Conservation (phyloP, 2,113 vertebrate genomes). For the Cephalophus harveyi region DNA sequence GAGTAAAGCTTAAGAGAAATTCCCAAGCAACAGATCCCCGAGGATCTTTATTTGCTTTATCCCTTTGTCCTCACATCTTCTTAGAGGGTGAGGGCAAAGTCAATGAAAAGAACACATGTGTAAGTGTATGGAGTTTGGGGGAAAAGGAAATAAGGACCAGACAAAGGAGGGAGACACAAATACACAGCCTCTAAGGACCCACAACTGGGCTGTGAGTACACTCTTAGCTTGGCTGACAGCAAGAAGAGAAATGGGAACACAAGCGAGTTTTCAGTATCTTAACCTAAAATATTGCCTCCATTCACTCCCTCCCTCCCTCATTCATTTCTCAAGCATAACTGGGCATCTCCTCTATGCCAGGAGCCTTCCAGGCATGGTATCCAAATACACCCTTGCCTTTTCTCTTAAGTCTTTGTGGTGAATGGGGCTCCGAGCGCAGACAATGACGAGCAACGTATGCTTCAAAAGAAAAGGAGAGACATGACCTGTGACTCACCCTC, state of each 20-base stretch:
- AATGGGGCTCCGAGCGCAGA: not conserved
- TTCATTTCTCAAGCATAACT: not conserved
- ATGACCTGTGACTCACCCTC: not conserved
- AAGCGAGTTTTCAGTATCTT: not conserved
- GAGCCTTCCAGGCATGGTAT: not conserved
- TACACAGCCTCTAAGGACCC: not conserved
- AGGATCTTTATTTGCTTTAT: not conserved
- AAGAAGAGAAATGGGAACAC: not conserved
- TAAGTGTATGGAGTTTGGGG: not conserved
- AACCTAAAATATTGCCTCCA: not conserved
- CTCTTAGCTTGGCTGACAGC: not conserved
- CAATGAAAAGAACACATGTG: not conserved
- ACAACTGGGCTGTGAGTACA: accelerated
- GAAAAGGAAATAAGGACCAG: not conserved
- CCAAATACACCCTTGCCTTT: not conserved
- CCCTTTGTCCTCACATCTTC: not conserved
- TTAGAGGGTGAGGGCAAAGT: not conserved
- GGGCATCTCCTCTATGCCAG: not conserved
- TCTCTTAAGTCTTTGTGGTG: not conserved
- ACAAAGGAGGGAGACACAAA: not conserved
- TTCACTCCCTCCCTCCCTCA: not conserved
- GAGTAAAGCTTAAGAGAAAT: not conserved
- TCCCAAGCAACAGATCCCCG: not conserved
- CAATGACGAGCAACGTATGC: not conserved
- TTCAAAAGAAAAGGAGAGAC: not conserved